Evolutionary conservation across 2,797 vertebrate species (phyloP), one percentile per base, ranked within the genome.

Genomic region (Gymnopithys bicolor): DNA sequence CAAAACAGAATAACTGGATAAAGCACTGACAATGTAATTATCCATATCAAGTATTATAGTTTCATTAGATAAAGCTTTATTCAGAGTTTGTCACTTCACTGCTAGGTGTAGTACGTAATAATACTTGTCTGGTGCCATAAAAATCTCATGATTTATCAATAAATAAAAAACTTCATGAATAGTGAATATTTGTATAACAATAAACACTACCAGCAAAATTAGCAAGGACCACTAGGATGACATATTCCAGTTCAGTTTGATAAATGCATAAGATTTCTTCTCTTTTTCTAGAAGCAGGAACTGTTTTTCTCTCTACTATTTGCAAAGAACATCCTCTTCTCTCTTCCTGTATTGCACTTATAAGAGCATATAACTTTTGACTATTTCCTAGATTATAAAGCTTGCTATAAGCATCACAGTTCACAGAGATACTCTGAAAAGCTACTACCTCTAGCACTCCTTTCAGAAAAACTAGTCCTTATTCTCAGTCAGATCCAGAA

Each of bases 231-330:
- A 35, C 10, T 45, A 66, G 62, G 62, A 15, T 33, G 11, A 87
- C 43, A 89, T 62, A 7, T 64, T 87, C 45, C 56, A 75, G 10
- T 37, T 83, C 48, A 86, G 30, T 19, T 73, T 62, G 66, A 85
- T 48, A 94, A 89, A 85, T 60, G 24, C 41, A 12, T 51, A 52
- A 30, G 53, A n/a, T 49, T 52, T 28, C 89, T 77, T 45, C 68
- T 81, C 45, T 71, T 83, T 51, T 75, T 89, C 78, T 25, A 78
- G 88, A 84, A 88, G 77, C 68, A 87, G 52, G 49, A 96, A 58
- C 56, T n/a, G 58, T 71, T 49, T 67, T 12, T 32, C 64, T 33
- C 43, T 51, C 58, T 84, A 23, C 51, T 79, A 9, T 30, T 67
- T 58, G 18, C n/a, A 79, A 59, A 37, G 45, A 82, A 66, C 6